Evolutionary conservation across 2,113 vertebrate species (phyloP).

Genomic region (Sapayoa aenigma): DNA sequence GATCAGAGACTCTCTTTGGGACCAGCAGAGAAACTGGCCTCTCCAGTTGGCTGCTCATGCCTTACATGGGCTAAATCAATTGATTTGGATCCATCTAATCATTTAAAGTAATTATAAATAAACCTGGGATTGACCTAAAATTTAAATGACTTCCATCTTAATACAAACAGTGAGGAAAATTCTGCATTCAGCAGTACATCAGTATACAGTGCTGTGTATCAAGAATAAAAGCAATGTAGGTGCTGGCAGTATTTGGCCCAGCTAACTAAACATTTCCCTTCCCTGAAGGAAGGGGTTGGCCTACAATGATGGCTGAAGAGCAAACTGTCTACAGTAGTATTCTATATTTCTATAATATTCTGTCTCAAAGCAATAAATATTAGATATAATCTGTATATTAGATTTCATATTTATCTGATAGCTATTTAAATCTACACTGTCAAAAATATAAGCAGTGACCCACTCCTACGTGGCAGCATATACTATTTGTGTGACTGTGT

Average conservation of each 20-base stretch:
- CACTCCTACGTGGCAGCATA: conserved; percentile 12
- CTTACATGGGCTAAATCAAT: neutral
- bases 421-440: conserved; percentile 53
- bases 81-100: neutral
- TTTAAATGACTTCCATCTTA: neutral
- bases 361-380: conserved; percentile 65
- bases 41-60: neutral
- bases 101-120: neutral
- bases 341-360: conserved; percentile 26
- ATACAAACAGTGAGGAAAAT: neutral
- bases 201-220: neutral
- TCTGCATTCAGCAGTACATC: neutral
- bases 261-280: neutral
- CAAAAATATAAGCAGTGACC: conserved; percentile 53
- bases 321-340: conserved; percentile 9
- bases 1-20: neutral
- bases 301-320: neutral
- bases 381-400: conserved; percentile 63
- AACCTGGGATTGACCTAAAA: neutral
- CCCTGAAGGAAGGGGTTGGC: neutral
- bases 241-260: neutral
- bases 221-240: neutral
- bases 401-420: conserved; percentile 47
- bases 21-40: neutral
- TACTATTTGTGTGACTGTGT: neutral